Evolutionary conservation across 2,797 vertebrate genomes (phyloP).

Genomic region (Thaleichthys pacificus): DNA sequence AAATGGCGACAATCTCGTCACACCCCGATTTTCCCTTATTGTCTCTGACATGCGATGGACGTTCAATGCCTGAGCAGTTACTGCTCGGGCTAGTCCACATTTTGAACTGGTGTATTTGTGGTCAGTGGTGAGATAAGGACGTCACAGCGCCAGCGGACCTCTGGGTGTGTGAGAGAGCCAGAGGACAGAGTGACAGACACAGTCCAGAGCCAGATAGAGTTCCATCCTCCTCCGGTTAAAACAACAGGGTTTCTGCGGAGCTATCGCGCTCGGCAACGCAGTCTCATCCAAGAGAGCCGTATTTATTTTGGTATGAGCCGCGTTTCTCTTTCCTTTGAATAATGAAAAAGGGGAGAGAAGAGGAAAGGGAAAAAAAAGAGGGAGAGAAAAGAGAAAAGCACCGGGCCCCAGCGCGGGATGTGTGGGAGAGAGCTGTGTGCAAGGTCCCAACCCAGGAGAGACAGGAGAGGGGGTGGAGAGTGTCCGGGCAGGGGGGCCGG

Average conservation of each 20-base stretch:
- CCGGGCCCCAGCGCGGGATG: constrained; percentile 71
- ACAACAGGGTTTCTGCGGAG: constrained; percentile 67
- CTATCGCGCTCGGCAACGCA: constrained; percentile 70
- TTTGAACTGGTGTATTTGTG: constrained; percentile 55
- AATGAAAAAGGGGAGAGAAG: constrained; percentile 57
- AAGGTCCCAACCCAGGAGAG: constrained; percentile 69
- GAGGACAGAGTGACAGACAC: constrained; percentile 70
- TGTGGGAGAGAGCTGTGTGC: constrained; percentile 85
- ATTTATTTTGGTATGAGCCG: constrained; percentile 77
- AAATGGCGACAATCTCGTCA: too few species aligned
- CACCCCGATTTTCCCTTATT: too few species aligned
- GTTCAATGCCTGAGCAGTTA: constrained; percentile 32
- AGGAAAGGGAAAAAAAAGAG: too few species aligned
- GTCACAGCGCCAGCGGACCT: constrained; percentile 31
- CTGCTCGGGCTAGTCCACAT: constrained; percentile 34
- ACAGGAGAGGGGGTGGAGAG: constrained; percentile 58
- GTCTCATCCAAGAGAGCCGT: constrained; percentile 60
- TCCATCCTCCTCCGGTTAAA: constrained; percentile 74
- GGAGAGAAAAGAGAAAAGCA: constrained; percentile 73
- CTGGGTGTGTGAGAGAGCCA: constrained; percentile 61
- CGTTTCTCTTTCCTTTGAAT: constrained; percentile 73
- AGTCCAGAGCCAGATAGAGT: constrained; percentile 68
- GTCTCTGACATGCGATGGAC: background rate
- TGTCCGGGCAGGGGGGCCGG: constrained; percentile 42
- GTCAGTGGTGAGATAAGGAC: constrained; percentile 57